Percentiles rank a stretch among this genome's conserved stretches.
Conservation (phyloP, 2,888 invertebrate species). For the Lysandra bellargus region DNA sequence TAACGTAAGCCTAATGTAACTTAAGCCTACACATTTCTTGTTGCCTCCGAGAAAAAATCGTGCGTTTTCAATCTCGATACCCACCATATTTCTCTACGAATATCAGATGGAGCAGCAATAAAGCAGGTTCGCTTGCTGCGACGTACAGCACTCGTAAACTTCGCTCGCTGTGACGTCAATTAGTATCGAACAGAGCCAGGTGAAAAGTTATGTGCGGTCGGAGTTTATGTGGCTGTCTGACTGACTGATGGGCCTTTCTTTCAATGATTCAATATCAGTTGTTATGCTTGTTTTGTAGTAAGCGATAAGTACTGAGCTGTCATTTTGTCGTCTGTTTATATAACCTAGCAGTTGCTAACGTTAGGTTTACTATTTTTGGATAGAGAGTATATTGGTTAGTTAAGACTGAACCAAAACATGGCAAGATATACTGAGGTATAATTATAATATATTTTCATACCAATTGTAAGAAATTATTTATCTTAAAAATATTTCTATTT, state of each 20-base stretch:
- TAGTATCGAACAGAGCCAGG: conserved; percentile 50
- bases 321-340: not conserved
- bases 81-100: conserved; percentile 64
- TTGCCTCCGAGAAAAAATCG: conserved; percentile 5
- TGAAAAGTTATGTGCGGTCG: conserved; percentile 41
- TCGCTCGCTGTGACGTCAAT: conserved; percentile 58
- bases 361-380: too few species aligned
- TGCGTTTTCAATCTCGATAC: conserved; percentile 43
- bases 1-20: not conserved
- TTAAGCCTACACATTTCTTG: not conserved
- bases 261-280: conserved; percentile 38
- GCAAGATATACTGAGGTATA: too few species aligned
- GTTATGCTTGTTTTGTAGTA: not conserved
- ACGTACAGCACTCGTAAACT: conserved; percentile 50
- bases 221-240: conserved; percentile 37
- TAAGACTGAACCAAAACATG: not conserved
- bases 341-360: too few species aligned
- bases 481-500: not conserved
- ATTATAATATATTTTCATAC: too few species aligned
- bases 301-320: not conserved
- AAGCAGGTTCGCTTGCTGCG: conserved; percentile 50
- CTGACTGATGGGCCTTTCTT: conserved; percentile 37
- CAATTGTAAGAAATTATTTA: not conserved
- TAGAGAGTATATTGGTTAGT: not conserved
- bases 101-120: conserved; percentile 62